These are phyloP conservation scores for Ormyrus pomaceus DNA, from an alignment of 2,888 invertebrate species.

Conservation along the genomic window DNA sequence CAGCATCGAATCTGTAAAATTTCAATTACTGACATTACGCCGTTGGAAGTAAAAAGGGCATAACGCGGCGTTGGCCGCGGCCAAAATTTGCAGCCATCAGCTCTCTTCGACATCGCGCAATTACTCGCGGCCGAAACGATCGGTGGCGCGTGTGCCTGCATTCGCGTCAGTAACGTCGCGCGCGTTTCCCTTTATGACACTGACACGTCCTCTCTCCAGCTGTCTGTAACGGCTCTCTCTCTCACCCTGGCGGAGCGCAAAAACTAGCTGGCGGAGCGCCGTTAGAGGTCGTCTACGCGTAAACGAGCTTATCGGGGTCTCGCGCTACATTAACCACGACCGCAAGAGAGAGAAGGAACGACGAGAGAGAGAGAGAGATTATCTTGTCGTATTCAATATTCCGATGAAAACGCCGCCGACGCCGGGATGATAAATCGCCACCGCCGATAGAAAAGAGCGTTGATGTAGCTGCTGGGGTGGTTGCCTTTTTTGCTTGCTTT, in stretches of 20 bases:
- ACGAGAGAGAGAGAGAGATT: constrained; percentile 69
- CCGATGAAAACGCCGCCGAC: constrained; percentile 71
- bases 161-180: constrained; percentile 30
- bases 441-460: constrained; percentile 38
- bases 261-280: constrained; percentile 36
- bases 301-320: constrained; percentile 62
- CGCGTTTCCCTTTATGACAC: constrained; percentile 34
- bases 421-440: constrained; percentile 74
- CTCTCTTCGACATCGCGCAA: background rate
- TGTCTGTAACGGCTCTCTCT: background rate
- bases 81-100: constrained; percentile 19
- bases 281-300: background rate
- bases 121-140: background rate
- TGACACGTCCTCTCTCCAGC: background rate
- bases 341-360: constrained; percentile 57
- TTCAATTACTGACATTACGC: background rate
- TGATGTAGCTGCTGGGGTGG: background rate
- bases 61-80: background rate
- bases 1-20: background rate
- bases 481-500: background rate
- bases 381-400: constrained; percentile 77
- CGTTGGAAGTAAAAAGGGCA: background rate
- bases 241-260: constrained; percentile 13
- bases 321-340: constrained; percentile 75
- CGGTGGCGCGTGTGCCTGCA: constrained; percentile 1